phyloP scores from a whole-genome alignment of 2,113 vertebrate species.

The pig (Sus scrofa) region T2T-Sscrofa CM000816.6:83430501-83431000 shows the following conservation, averaged over 20 bases:
- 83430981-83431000: not conserved
- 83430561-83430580: not conserved
- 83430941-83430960: not conserved
- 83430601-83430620: not conserved
- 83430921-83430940: not conserved
- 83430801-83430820: not conserved
- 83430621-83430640: not conserved
- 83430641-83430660: not conserved
- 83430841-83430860: not conserved
- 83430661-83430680: not conserved
- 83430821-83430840: not conserved
- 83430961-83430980: not conserved
- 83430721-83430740: constrained; percentile 1
- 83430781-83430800: not conserved
- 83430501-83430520: not conserved
- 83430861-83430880: not conserved
- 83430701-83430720: not conserved
- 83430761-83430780: constrained; percentile 29
- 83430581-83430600: not conserved
- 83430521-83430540: not conserved
- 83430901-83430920: not conserved
- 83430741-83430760: not conserved
- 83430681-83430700: not conserved
- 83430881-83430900: not conserved
- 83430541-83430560: not conserved